Conservation (phyloP, 2,888 invertebrate species). For the Phania funesta region DNA sequence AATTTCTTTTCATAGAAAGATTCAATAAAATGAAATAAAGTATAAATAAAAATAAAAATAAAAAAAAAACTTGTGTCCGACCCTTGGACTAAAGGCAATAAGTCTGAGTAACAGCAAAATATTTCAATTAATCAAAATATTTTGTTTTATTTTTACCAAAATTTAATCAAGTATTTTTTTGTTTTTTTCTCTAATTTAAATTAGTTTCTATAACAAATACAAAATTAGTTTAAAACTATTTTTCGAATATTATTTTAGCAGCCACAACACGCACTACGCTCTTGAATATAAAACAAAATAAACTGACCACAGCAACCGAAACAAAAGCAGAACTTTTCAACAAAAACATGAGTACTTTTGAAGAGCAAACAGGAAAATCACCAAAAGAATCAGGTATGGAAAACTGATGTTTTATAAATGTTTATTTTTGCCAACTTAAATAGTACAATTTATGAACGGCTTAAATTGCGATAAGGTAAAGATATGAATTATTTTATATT, state of each 20-base stretch:
- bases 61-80: too few species aligned
- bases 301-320: conserved; percentile 49
- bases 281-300: conserved; percentile 19
- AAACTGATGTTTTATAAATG: neutral
- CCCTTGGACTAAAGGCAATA: too few species aligned
- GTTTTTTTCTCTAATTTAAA: conserved; percentile 21
- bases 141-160: neutral
- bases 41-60: too few species aligned
- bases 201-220: conserved; percentile 26
- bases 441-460: too few species aligned
- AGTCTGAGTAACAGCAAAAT: too few species aligned
- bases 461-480: too few species aligned
- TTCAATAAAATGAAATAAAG: too few species aligned
- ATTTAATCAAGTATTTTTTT: neutral
- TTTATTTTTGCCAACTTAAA: too few species aligned
- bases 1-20: too few species aligned
- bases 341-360: conserved; percentile 17
- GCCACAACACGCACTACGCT: neutral
- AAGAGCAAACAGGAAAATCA: neutral
- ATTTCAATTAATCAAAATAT: conserved; percentile 14
- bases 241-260: neutral
- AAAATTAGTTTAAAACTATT: conserved; percentile 13
- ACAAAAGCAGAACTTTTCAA: conserved; percentile 44
- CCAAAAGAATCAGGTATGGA: neutral
- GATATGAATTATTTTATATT: too few species aligned